Percentiles rank a stretch among this genome's conserved stretches.
Conservation (phyloP, 2,113 vertebrate species). For the Ammodramus savannarum region DNA sequence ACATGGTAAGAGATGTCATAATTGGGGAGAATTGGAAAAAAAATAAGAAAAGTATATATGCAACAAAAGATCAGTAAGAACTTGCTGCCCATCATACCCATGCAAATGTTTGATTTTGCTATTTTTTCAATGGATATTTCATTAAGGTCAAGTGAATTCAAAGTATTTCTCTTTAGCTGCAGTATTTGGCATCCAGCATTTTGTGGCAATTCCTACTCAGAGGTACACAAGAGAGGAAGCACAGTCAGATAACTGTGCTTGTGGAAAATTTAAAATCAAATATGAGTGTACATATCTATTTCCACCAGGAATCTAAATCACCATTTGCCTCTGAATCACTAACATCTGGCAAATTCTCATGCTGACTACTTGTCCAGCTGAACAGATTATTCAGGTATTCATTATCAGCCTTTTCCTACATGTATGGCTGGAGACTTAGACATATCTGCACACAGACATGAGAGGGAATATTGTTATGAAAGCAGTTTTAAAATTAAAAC, state of each 20-base stretch:
- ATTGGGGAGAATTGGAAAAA: not conserved
- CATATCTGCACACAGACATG: not conserved
- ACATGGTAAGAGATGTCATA: not conserved
- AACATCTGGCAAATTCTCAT: not conserved
- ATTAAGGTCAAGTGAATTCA: not conserved
- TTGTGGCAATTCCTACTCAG: not conserved
- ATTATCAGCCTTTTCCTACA: not conserved
- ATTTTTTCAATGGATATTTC: not conserved
- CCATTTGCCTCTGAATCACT: not conserved
- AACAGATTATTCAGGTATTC: not conserved
- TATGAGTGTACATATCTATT: not conserved
- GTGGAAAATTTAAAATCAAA: not conserved
- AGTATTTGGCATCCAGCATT: not conserved
- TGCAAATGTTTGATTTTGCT: not conserved
- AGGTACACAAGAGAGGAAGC: not conserved
- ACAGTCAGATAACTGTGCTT: not conserved
- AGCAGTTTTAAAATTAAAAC: not conserved
- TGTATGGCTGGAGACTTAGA: not conserved
- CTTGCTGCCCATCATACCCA: fast-evolving
- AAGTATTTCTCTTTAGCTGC: not conserved
- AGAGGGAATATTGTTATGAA: not conserved
- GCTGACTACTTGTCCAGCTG: not conserved
- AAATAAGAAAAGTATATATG: not conserved
- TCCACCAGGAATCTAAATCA: not conserved
- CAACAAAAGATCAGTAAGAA: not conserved